phyloP scores from a whole-genome alignment of 2,113 vertebrate species.

The Leucoraja erinaceus region DNA sequence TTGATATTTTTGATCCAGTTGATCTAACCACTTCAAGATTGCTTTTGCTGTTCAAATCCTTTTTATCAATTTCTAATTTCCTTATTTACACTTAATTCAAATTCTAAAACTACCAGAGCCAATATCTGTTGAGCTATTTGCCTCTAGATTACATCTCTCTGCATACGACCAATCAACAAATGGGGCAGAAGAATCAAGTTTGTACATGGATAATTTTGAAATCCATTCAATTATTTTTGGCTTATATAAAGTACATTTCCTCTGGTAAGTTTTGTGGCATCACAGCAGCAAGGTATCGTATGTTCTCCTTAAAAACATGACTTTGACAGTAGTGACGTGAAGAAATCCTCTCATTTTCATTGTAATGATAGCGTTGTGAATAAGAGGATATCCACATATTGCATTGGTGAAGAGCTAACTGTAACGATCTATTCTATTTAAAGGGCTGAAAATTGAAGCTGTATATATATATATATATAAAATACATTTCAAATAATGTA shows the following conservation, averaged over 20 bases:
- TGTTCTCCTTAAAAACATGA: no score
- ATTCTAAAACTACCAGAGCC: background rate
- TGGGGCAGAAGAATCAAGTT: constrained; percentile 1
- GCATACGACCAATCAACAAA: background rate
- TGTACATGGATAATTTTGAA: background rate
- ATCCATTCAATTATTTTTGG: background rate
- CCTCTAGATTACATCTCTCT: background rate
- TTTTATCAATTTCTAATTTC: background rate
- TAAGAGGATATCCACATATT: background rate
- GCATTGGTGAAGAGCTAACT: background rate
- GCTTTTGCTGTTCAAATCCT: background rate
- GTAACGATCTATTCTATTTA: background rate
- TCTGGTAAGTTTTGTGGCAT: background rate
- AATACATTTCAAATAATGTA: background rate
- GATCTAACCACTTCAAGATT: background rate
- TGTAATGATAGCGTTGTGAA: background rate
- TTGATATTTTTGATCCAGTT: background rate
- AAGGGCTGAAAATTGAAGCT: background rate
- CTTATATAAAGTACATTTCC: background rate
- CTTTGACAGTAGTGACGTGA: background rate
- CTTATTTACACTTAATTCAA: background rate
- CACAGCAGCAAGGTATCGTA: background rate
- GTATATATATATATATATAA: no score
- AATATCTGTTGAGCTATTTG: background rate
- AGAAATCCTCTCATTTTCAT: background rate